Conservation (phyloP, 1,140 invertebrate genomes). For the Halictus rubicundus region DNA sequence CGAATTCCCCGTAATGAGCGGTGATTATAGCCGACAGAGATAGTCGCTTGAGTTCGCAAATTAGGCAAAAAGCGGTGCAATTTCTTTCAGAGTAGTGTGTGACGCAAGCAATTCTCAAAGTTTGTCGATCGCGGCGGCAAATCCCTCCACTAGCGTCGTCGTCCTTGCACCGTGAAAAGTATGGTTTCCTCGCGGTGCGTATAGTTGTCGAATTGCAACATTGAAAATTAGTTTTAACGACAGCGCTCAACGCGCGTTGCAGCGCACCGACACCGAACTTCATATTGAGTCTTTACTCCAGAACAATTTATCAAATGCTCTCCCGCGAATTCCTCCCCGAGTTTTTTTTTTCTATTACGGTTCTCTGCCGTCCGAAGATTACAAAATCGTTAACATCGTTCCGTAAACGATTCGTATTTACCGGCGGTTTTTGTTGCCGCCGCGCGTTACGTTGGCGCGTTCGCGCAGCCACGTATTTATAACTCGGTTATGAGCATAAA, state of each 20-base stretch:
- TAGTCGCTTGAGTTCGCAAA: neutral
- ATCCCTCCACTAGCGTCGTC: neutral
- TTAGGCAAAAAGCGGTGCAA: neutral
- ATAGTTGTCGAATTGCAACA: neutral
- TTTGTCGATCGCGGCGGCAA: constrained; percentile 1
- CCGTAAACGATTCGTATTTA: neutral
- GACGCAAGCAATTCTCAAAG: constrained; percentile 16
- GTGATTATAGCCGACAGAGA: neutral
- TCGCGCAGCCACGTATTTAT: too few species aligned
- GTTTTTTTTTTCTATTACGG: neutral
- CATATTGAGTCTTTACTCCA: constrained; percentile 32
- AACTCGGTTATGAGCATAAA: too few species aligned
- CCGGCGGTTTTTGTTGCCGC: neutral
- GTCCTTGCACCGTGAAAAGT: constrained; percentile 1
- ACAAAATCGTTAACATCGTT: neutral
- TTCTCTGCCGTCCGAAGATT: constrained; percentile 24
- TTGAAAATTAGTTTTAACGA: neutral
- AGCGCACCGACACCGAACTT: neutral
- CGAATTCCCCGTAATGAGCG: neutral
- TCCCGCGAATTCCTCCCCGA: neutral
- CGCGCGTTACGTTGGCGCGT: neutral
- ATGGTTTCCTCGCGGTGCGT: neutral
- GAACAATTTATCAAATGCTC: constrained; percentile 45
- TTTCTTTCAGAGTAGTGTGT: neutral
- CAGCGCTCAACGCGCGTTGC: too few species aligned